phyloP scores from a whole-genome alignment of 35 echinoderm and acorn worm species.

The Anneissia japonica region DNA sequence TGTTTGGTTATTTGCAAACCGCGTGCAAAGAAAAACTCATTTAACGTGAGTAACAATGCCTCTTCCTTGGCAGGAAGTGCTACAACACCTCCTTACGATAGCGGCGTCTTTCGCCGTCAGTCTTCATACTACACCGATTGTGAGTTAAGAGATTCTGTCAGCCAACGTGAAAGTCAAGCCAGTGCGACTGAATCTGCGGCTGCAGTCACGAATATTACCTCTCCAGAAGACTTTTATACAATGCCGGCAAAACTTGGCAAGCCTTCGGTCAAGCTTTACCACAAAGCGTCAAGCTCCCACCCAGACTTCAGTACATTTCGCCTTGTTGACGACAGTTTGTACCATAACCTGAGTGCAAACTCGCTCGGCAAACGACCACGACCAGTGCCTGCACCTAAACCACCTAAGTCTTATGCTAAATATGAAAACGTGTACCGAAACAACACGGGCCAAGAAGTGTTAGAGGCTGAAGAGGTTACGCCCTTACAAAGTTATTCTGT shows the following conservation, averaged over 20 bases:
- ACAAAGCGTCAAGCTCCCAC: background rate
- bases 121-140: background rate
- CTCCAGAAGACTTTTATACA: background rate
- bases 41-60: background rate
- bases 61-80: background rate
- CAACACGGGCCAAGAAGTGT: background rate
- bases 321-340: background rate
- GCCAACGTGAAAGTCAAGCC: background rate
- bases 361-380: background rate
- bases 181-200: background rate
- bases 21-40: background rate
- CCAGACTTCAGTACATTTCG: background rate
- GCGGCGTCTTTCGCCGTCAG: background rate
- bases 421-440: background rate
- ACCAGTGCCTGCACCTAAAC: background rate
- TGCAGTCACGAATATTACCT: background rate
- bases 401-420: background rate
- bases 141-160: background rate
- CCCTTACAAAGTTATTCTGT: background rate
- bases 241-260: background rate
- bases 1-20: background rate
- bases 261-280: background rate
- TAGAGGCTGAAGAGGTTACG: background rate
- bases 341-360: background rate
- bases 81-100: background rate